Percentiles rank a stretch among this genome's conserved stretches.
Conservation (phyloP, 1,140 invertebrate genomes). For the Monochamus saltuarius region DNA sequence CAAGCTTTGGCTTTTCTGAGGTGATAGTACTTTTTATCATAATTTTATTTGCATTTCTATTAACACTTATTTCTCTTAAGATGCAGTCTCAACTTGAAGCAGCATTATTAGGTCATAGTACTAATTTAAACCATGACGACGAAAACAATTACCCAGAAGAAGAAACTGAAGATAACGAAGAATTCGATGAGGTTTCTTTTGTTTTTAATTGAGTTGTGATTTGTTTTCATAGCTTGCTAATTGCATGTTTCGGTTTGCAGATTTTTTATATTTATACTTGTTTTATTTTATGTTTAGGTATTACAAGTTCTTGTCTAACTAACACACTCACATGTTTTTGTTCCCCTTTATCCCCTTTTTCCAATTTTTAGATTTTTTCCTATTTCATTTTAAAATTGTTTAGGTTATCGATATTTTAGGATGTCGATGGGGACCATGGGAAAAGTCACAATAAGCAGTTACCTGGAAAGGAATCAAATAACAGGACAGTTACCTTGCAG, state of each 20-base stretch:
- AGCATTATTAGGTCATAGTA: slow-evolving; percentile 49
- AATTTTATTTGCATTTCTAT: slow-evolving; percentile 19
- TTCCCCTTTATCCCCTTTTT: not conserved
- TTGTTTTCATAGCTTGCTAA: slow-evolving; percentile 15
- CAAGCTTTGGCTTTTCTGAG: slow-evolving; percentile 14
- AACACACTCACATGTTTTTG: slow-evolving; percentile 3
- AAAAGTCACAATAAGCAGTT: slow-evolving; percentile 20
- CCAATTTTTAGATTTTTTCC: not conserved
- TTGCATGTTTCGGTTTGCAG: not conserved
- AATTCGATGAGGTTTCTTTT: slow-evolving; percentile 59
- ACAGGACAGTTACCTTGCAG: slow-evolving; percentile 78
- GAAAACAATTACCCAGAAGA: slow-evolving; percentile 58
- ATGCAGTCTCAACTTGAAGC: slow-evolving; percentile 52
- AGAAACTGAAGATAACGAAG: slow-evolving; percentile 58
- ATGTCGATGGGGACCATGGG: slow-evolving; percentile 53
- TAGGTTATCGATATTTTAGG: slow-evolving; percentile 48
- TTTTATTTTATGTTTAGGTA: not conserved
- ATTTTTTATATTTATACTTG: slow-evolving; percentile 1
- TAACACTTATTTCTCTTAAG: slow-evolving; percentile 36
- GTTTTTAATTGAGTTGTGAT: slow-evolving; percentile 20
- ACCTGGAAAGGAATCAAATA: slow-evolving; percentile 52
- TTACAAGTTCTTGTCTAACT: slow-evolving; percentile 13
- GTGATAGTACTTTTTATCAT: slow-evolving; percentile 8
- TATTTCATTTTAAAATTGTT: not conserved
- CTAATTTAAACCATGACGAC: slow-evolving; percentile 42